phyloP scores from a whole-genome alignment of 2,888 invertebrate species.

The Lapara coniferarum region DNA sequence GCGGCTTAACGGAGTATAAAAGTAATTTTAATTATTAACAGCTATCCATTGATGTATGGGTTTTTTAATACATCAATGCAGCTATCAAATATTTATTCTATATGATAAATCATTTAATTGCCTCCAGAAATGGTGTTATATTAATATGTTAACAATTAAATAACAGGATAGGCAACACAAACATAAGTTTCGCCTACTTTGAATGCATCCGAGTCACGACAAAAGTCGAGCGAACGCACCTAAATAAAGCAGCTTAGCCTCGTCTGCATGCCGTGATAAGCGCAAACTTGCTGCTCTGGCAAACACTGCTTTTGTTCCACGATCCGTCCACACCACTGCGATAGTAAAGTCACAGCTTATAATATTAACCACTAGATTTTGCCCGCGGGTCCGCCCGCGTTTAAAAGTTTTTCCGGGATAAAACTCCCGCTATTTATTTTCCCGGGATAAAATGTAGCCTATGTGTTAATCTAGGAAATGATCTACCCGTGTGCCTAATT shows the following conservation, averaged over 20 bases:
- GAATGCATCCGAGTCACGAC: neutral
- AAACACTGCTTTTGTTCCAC: neutral
- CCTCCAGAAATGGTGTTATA: neutral
- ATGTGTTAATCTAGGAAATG: too few species aligned
- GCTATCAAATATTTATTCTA: too few species aligned
- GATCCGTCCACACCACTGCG: neutral
- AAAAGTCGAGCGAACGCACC: conserved; percentile 6
- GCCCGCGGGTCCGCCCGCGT: too few species aligned
- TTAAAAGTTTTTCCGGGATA: too few species aligned
- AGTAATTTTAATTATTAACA: too few species aligned
- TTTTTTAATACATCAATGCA: too few species aligned
- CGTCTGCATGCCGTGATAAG: conserved; percentile 15
- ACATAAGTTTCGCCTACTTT: neutral
- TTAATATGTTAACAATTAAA: neutral
- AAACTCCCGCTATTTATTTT: too few species aligned
- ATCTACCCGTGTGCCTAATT: too few species aligned
- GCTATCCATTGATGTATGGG: too few species aligned
- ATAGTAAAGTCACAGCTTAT: neutral
- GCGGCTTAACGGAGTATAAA: too few species aligned
- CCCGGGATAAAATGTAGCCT: too few species aligned
- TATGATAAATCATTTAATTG: too few species aligned
- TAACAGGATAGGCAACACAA: neutral
- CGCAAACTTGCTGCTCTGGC: conserved; percentile 12
- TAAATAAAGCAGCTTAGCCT: conserved; percentile 3
- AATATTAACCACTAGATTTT: neutral